Percentiles rank a stretch among this genome's conserved stretches.
Conservation (phyloP, 2,888 invertebrate species). For the Elegia similella region DNA sequence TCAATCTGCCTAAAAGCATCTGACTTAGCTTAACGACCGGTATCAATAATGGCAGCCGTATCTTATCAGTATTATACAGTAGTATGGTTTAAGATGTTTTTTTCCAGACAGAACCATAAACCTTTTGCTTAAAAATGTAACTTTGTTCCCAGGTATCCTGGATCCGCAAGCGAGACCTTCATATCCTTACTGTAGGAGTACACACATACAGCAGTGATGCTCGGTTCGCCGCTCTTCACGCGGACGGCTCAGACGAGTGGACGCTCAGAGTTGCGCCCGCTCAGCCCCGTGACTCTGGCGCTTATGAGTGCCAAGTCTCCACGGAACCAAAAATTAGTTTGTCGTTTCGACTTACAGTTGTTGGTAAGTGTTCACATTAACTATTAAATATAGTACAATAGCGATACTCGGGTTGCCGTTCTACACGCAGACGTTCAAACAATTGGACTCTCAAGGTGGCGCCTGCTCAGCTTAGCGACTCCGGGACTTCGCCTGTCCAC, state of each 20-base stretch:
- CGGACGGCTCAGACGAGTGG: slow-evolving; percentile 84
- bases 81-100: too few relatives aligned
- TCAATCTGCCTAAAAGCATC: too few relatives aligned
- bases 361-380: slow-evolving; percentile 81
- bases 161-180: slow-evolving; percentile 92
- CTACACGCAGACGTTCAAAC: slow-evolving; percentile 83
- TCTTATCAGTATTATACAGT: too few relatives aligned
- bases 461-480: slow-evolving; percentile 87
- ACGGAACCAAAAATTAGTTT: slow-evolving; percentile 94
- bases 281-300: slow-evolving; percentile 90
- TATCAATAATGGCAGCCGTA: too few relatives aligned
- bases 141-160: slow-evolving; percentile 86
- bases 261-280: slow-evolving; percentile 81
- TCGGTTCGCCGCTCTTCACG: slow-evolving; percentile 83
- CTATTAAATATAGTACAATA: slow-evolving; percentile 70
- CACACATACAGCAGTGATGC: slow-evolving; percentile 85
- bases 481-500: slow-evolving; percentile 82
- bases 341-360: slow-evolving; percentile 87
- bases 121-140: neutral
- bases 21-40: too few relatives aligned
- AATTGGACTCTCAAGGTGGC: slow-evolving; percentile 84
- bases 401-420: slow-evolving; percentile 84
- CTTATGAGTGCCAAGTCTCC: slow-evolving; percentile 95
- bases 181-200: slow-evolving; percentile 84
- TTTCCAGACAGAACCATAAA: too few relatives aligned